Evolutionary conservation across 92 coral and sea anemone species (phyloP).

Genomic region (Phenganax stokvisi): DNA sequence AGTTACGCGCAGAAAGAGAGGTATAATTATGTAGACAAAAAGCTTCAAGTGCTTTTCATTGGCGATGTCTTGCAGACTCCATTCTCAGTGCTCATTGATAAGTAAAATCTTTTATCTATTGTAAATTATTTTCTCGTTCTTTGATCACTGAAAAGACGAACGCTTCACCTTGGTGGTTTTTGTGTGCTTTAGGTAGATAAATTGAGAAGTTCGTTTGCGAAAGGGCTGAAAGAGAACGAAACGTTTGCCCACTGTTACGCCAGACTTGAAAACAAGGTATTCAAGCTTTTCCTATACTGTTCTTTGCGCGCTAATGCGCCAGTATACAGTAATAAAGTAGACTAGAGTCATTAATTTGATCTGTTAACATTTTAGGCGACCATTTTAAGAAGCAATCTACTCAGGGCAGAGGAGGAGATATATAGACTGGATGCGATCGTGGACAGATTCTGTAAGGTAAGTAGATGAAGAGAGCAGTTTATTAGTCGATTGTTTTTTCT

Average conservation of each 20-base stretch:
- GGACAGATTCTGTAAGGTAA: conserved; percentile 71
- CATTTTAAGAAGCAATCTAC: conserved; percentile 62
- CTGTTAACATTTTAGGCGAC: conserved; percentile 47
- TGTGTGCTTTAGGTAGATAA: conserved; percentile 53
- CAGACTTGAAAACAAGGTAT: conserved; percentile 68
- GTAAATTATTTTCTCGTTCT: no score
- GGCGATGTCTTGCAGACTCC: not conserved
- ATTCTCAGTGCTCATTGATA: no score
- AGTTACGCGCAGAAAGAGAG: conserved; percentile 68
- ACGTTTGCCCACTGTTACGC: conserved; percentile 63
- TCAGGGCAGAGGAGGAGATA: conserved; percentile 80
- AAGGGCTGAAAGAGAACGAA: conserved; percentile 60
- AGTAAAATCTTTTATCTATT: no score
- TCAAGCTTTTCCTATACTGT: not conserved
- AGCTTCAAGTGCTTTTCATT: not conserved
- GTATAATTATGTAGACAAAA: conserved; percentile 28
- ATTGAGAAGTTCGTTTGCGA: conserved; percentile 64
- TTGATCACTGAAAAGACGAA: no score
- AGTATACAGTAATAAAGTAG: not conserved
- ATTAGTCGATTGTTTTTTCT: no score
- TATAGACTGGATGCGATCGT: conserved; percentile 72
- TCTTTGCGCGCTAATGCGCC: no score
- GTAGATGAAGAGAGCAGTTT: not conserved
- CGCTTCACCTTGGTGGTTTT: no score
- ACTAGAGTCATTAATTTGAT: not conserved